Evolutionary conservation across 53 echinoderm and acorn worm species (phyloP), one percentile per base, ranked within the genome.

Genomic region (Echinometra lucunter): DNA sequence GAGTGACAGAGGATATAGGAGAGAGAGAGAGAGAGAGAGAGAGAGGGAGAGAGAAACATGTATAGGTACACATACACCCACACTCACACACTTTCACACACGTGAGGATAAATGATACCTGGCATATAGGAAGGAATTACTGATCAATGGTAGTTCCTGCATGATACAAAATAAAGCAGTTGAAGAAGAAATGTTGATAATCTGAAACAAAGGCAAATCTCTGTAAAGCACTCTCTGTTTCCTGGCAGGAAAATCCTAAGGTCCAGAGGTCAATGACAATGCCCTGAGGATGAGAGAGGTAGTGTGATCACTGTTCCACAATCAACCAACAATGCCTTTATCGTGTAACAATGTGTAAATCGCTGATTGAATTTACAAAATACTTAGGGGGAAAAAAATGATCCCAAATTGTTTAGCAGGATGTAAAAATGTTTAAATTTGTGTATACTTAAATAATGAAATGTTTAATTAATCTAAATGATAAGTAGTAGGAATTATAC

Each of bases 201-300:
- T 21, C 10, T 15, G 42, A 78, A 78, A 78, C 78, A 78, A 78
- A 78, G 78, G 78, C 19, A 85, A 28, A 85, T 49, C 85, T 28
- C 44, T 53, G 53, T 53, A 53, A 53, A 85, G 49, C 40, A 85
- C 47, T 85, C 85, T 44, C 44, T 85, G 49, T 83, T 85, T 85
- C 85, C 85, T 78, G 85, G 30, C 85, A 85, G 53, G 85, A 49
- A 85, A 28, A 49, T 28, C 49, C 49, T 78, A 78, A 40, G 78
- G 78, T 21, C 72, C 21, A 18, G 44, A 85, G 85, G 85, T 85
- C 85, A 49, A 30, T 10, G 49, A 45, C 85, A 49, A 85, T 85
- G 28, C 49, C 85, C 47, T 49, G 85, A 85, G 9, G 40, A 78
- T 53, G 35, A 35, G 35, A 72, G 32, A 12, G 13, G 28, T 53